phyloP scores from a whole-genome alignment of 2,113 vertebrate species.

The Catagonus wagneri region DNA sequence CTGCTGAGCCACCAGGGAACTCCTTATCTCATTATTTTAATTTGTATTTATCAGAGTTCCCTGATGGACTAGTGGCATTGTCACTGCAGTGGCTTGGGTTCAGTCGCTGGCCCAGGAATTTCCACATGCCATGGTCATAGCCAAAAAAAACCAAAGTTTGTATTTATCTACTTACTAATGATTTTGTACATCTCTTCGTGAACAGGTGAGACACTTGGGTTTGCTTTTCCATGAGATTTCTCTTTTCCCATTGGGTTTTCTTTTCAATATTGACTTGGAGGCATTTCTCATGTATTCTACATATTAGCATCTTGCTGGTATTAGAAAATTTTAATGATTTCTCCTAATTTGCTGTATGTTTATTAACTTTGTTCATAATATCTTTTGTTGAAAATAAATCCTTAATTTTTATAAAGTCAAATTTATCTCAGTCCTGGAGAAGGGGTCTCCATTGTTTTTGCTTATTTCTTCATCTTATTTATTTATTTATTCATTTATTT shows the following conservation, averaged over 20 bases:
- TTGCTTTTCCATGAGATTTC: background rate
- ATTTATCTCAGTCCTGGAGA: background rate
- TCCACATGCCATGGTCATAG: too few relatives aligned
- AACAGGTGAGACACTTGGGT: background rate
- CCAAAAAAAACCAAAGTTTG: background rate
- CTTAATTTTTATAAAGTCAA: background rate
- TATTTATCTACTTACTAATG: background rate
- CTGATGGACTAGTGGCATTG: too few relatives aligned
- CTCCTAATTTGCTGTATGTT: background rate
- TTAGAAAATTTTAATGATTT: background rate
- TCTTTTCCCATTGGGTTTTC: background rate
- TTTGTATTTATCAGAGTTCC: too few relatives aligned
- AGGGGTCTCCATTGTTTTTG: background rate
- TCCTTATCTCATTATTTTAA: too few relatives aligned
- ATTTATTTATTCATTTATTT: too few relatives aligned
- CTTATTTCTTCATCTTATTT: background rate
- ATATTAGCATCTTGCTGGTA: background rate
- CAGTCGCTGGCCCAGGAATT: too few relatives aligned
- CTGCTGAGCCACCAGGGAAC: too few relatives aligned
- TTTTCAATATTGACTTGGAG: background rate
- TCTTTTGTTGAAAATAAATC: slow-evolving; percentile 17
- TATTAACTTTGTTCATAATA: background rate
- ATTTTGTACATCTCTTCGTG: background rate
- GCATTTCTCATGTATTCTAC: background rate
- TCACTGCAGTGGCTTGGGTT: too few relatives aligned